Conservation (phyloP, 2,797 vertebrate genomes). For the Rhinogobio ventralis region DNA sequence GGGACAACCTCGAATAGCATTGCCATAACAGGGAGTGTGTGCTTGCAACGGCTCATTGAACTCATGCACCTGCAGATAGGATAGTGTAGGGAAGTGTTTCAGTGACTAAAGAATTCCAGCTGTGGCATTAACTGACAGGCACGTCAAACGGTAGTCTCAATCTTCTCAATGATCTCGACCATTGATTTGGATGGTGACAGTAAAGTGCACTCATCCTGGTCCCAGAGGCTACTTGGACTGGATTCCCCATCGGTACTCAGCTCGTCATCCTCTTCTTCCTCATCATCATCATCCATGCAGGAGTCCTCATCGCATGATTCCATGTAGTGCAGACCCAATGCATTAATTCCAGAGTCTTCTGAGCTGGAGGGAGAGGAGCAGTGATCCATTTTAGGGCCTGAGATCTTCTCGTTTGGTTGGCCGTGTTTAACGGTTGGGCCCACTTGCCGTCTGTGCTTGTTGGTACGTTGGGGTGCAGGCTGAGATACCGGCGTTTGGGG, state of each 20-base stretch:
- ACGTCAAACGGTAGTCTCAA: conserved; percentile 88
- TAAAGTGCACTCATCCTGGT: conserved; percentile 84
- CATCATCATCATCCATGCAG: conserved; percentile 75
- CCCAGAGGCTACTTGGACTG: conserved; percentile 85
- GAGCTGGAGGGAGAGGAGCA: conserved; percentile 89
- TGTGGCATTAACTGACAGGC: neutral
- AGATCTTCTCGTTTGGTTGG: conserved; percentile 66
- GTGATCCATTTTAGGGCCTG: conserved; percentile 82
- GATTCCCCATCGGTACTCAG: conserved; percentile 72
- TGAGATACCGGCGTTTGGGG: neutral
- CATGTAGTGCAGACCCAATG: conserved; percentile 83
- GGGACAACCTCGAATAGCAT: conserved; percentile 24
- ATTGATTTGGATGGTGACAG: conserved; percentile 85
- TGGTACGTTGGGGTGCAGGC: neutral
- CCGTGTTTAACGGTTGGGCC: conserved; percentile 64
- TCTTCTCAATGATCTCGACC: conserved; percentile 89
- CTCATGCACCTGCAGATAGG: conserved; percentile 35
- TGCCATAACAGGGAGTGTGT: conserved; percentile 29
- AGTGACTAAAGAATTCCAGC: neutral
- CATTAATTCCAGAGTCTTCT: conserved; percentile 90
- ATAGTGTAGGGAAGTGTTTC: conserved; percentile 20
- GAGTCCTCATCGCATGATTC: conserved; percentile 89
- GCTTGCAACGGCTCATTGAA: conserved; percentile 28
- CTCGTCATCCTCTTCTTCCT: conserved; percentile 72
- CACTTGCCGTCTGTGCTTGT: conserved; percentile 37